Percentiles rank a stretch among this genome's conserved stretches.
These are phyloP conservation scores for Phalacrocorax aristotelis DNA, from an alignment of 2,113 vertebrate species.

Conservation along the genomic window DNA sequence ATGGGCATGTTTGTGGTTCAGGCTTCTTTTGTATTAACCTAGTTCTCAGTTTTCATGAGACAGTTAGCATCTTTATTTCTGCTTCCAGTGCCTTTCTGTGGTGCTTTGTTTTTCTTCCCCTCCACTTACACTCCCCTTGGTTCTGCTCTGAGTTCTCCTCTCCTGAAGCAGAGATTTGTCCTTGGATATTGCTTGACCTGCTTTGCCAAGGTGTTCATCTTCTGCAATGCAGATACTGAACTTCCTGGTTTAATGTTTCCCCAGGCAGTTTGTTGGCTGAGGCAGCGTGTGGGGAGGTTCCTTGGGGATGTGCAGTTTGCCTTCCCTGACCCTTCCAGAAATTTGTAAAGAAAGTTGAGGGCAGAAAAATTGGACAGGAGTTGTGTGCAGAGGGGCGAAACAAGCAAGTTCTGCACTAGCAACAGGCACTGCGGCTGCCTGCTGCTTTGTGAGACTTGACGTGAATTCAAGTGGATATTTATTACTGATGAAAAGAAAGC, in stretches of 20 bases:
- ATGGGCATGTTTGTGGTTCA: not conserved
- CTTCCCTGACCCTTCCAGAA: not conserved
- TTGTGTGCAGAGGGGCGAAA: not conserved
- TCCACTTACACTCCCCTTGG: not conserved
- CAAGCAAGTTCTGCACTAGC: not conserved
- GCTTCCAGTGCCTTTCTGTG: not conserved
- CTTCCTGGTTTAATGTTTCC: not conserved
- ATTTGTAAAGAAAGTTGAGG: not conserved
- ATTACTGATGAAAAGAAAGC: not conserved
- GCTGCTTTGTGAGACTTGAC: rapidly evolving
- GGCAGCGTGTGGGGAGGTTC: rapidly evolving
- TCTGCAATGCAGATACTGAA: constrained; percentile 37
- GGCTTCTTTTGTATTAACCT: not conserved
- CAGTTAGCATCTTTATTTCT: not conserved
- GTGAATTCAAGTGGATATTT: not conserved
- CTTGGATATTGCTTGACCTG: constrained; percentile 23
- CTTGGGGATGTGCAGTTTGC: rapidly evolving
- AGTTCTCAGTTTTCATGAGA: not conserved
- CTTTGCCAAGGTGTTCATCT: constrained; percentile 34
- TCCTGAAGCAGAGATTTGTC: not conserved
- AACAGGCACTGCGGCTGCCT: not conserved
- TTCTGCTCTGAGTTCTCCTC: not conserved
- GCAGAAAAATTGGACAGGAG: not conserved
- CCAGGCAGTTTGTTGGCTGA: not conserved
- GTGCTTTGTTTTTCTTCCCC: not conserved